Base-by-base conservation (phyloP, 2,113 vertebrate species). In the Xiphophorus hellerii region DNA sequence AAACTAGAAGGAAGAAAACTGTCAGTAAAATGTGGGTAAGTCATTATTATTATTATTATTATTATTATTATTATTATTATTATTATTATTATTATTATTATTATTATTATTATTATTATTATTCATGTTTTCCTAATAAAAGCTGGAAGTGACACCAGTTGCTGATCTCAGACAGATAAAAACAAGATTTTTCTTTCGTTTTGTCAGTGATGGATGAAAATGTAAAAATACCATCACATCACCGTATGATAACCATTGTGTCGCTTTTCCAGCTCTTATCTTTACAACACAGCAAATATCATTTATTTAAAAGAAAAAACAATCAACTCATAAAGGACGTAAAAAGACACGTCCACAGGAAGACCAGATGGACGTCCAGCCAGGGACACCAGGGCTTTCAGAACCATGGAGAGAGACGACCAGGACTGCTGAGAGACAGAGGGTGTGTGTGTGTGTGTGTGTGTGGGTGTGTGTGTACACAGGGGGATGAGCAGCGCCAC, bases 371-470 rank as follows among this genome's bases (percentile, higher is more conserved):
- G 84, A 65, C 44, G 1, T 9, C 51, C 13, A 37, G 60, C 72
- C 30, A 6, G 67, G 63, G 42, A 44, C 66, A 11, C 72, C 67
- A 76, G 68, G 83, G 77, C 73, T 80, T 93, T 93, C 88, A 93
- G 92, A n/a, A 93, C 91, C 92, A 89, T 30, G 90, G 91, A 94
- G 84, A 92, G 92, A 84, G 89, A 77, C 83, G 73, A 62, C 37
- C 66, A 70, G 73, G n/a, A 68, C 74, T 54, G 44, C 65, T 51
- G 80, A 62, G 27, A 37, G 35, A 3, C 35, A 37, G 35, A 37
- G 35, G 35, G 35, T 14, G 28, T 37, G 58, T 27, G 44, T 69
- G 48, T 20, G 69, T 74, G 39, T 54, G 68, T 14, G 39, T 37
- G 58, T 22, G 39, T 13, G 39, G 0, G 39, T 39, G 39, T 39